Base-by-base conservation (phyloP, 92 coral and sea anemone genomes). In the Phenganax subtilis region DNA sequence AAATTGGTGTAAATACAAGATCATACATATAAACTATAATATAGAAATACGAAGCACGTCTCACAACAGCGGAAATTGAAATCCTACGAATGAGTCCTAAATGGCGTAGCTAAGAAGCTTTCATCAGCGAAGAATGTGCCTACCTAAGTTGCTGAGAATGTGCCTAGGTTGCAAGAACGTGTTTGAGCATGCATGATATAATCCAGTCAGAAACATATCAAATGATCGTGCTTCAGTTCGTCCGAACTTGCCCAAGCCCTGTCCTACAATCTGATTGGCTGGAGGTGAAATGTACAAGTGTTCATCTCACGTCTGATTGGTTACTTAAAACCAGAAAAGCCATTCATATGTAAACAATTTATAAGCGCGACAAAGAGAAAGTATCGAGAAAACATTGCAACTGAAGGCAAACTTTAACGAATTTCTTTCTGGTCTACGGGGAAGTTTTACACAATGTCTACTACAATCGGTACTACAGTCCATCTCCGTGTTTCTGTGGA, bases 401-500 rank as follows among this genome's bases (percentile, higher is more conserved):
- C 27, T 8, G 29, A 44, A 54, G 1, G 53, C 5, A 55, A 11
- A 20, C 12, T 56, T 51, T 51, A 80, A 80, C 65, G 75, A 60
- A 16, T 57, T 28, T 80, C 52, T 63, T 66, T 66, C 69, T 47
- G 66, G 51, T 20, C 66, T 56, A 10, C 8, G 68, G 25, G 68
- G 58, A 53, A 61, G 10, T 72, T 67, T 80, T 77, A 71, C 31
- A 62, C 71, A 55, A 56, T 54, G 84, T 63, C 37, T 57, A n/a
- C 78, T 15, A 30, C 90, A 76, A 89, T 76, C 58, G 79, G 66
- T 56, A 82, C 89, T 51, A 89, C 88, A 75, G 80, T 93, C 53
- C 74, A 91, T 7, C 88, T 93, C 58, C 89, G 97, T 17, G 96
- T 93, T 8, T 89, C 92, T 67, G 96, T 91, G 65, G 97, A 93